Base-by-base conservation (phyloP, 2,888 invertebrate species). In the Agriopis aurantiaria region DNA sequence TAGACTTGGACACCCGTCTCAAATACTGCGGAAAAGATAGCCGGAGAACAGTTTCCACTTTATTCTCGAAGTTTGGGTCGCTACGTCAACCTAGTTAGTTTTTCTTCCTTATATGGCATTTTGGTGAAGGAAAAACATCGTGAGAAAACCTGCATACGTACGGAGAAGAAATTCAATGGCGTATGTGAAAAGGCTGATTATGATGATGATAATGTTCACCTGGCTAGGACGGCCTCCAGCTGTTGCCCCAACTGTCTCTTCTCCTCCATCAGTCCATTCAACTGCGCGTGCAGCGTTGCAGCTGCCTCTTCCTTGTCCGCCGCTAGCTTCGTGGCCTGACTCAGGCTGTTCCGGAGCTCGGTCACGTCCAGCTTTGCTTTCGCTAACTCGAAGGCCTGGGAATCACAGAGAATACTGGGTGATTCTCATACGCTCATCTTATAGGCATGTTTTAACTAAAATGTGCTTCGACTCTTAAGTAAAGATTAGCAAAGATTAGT, bases 351-450 rank as follows among this genome's bases (percentile, higher is more conserved):
- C 69, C 82, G 86, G 14, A 93, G 82, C 66, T 95, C 94, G 0
- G 91, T 91, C 69, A 92, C 87, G 77, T 95, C 95, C 8, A 96
- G 75, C 49, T 89, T 89, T 0, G 92, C 89, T 82, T 94, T 94
- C 46, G 95, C 94, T 68, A 93, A 81, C 75, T 95, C 94, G 77
- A 95, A 91, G 64, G 93, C 94, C 95, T 95, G 73, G 33, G 72
- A 71, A 56, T 40, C 2, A 8, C 5, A n/a, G 8, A 12, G 8
- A 12, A 1, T 9, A 14, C 12, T 23, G 33, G 23, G 17, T 49
- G 17, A 23, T 23, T 23, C 17, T 23, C 17, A 23, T 23, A 23
- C 17, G 17, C 17, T 23, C 17, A 23, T 23, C 17, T 23, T 23
- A 23, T 1, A 23, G 17, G 17, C 17, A 23, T 23, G 17, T 33